Evolutionary conservation across 2,888 invertebrate species (phyloP), one percentile per base, ranked within the genome.

Genomic region (Desoria tigrina): DNA sequence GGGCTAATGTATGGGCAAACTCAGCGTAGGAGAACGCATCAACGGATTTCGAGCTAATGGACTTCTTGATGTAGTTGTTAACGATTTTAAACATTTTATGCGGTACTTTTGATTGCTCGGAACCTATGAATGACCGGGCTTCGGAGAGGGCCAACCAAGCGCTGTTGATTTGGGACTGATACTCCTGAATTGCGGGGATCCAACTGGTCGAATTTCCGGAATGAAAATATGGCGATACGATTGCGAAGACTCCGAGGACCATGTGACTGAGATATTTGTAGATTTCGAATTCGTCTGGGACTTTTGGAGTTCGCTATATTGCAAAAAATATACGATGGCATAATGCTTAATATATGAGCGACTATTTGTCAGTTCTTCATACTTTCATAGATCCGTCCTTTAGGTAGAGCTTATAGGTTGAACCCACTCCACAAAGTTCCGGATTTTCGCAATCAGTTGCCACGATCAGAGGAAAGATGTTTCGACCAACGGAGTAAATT

Each of bases 381-480:
- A 66, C 66, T 49, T 51, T 3, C 66, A 66, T 66, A 3, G 59
- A 42, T n/a, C 63, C 66, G 63, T 66, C 39, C 18, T 28, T 3
- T n/a, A 57, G 51, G 23, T 66, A 66, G 23, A 66, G 26, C 24
- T 63, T 67, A 55, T 45, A 67, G 18, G 53, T 57, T 7, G 63
- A 63, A 1, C 67, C 67, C 21, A 57, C 57, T 14, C 67, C 67
- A 39, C 32, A 54, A 16, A 57, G 42, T 11, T 61, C 67, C 1
- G 63, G 63, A 18, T 39, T 42, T 18, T 67, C 67, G 16, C 26
- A 26, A 28, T 67, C 67, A 1, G 67, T 60, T 2, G 61, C 63
- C 42, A 67, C 67, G 6, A 67, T 63, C n/a, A 67, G 61, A 1
- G 67, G 67, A 49, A 49, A 63, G 11, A 63, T 51, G 26, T 67